Evolutionary conservation across 2,113 vertebrate genomes (phyloP).

Genomic region (Oryzias melastigma): DNA sequence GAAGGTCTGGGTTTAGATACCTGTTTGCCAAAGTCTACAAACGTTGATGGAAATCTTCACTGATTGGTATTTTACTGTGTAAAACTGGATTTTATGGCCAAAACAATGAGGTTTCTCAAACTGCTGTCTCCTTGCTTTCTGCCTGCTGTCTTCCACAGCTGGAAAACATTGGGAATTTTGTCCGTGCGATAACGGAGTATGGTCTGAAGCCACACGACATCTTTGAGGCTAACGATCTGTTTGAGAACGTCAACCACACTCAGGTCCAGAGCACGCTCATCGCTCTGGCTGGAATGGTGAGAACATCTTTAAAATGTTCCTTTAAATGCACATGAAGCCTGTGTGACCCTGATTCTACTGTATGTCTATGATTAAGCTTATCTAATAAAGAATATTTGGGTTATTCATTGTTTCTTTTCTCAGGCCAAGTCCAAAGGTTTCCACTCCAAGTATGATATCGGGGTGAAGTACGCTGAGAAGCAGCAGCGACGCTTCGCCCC

Average conservation of each 20-base stretch:
- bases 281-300: slow-evolving; percentile 89
- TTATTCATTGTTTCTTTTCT: neutral
- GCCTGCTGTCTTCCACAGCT: slow-evolving; percentile 70
- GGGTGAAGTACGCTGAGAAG: slow-evolving; percentile 90
- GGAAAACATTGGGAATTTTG: slow-evolving; percentile 94
- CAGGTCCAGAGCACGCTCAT: slow-evolving; percentile 92
- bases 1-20: no score
- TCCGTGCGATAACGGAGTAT: slow-evolving; percentile 86
- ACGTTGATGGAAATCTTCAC: no score
- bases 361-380: neutral
- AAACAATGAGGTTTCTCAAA: neutral
- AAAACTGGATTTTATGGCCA: neutral
- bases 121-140: neutral
- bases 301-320: slow-evolving; percentile 20
- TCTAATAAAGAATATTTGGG: slow-evolving; percentile 19
- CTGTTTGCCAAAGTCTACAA: no score
- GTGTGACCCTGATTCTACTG: neutral
- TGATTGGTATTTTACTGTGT: neutral
- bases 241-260: slow-evolving; percentile 92
- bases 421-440: slow-evolving; percentile 93
- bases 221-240: slow-evolving; percentile 95
- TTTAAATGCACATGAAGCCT: neutral
- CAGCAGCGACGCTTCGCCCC: slow-evolving; percentile 87
- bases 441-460: slow-evolving; percentile 82
- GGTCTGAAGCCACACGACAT: slow-evolving; percentile 88